Evolutionary conservation across 2,888 invertebrate species (phyloP).

Genomic region (Caenorhabditis sp.): DNA sequence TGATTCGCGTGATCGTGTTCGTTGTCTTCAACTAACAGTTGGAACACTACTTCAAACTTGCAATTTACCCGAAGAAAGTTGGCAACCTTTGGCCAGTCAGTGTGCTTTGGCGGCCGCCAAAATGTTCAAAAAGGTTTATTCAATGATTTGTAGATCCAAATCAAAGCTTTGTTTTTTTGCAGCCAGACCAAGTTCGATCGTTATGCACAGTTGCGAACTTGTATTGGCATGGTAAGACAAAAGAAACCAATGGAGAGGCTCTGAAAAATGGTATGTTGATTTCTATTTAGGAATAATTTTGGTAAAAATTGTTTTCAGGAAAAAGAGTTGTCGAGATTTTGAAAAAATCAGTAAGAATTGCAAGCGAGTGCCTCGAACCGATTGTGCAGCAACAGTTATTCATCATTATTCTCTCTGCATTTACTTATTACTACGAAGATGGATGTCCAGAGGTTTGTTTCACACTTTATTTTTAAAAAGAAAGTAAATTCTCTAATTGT

Average conservation of each 20-base stretch:
- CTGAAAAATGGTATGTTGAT: constrained; percentile 82
- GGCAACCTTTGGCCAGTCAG: constrained; percentile 92
- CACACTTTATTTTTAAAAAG: too few species aligned
- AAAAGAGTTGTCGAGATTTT: constrained; percentile 91
- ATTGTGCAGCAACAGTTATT: constrained; percentile 94
- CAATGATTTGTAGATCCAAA: too few species aligned
- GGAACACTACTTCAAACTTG: constrained; percentile 40
- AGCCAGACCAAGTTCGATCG: constrained; percentile 86
- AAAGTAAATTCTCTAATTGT: too few species aligned
- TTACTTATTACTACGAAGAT: constrained; percentile 89
- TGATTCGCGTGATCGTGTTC: constrained; percentile 51
- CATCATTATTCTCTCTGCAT: constrained; percentile 91
- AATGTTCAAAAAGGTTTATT: constrained; percentile 82
- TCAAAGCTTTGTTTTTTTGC: neutral
- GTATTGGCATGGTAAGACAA: constrained; percentile 81
- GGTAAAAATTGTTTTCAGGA: constrained; percentile 73
- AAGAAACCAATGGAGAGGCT: constrained; percentile 31
- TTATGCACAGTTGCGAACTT: constrained; percentile 79
- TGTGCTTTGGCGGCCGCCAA: constrained; percentile 95
- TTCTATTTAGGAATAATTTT: too few species aligned
- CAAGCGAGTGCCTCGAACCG: constrained; percentile 95
- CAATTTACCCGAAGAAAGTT: constrained; percentile 82
- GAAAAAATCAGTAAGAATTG: constrained; percentile 85
- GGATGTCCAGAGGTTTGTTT: constrained; percentile 79
- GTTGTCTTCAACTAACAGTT: constrained; percentile 47